Percentiles rank a stretch among this genome's conserved stretches.
phyloP scores from a whole-genome alignment of 2,113 vertebrate species.

The Isurus oxyrinchus region DNA sequence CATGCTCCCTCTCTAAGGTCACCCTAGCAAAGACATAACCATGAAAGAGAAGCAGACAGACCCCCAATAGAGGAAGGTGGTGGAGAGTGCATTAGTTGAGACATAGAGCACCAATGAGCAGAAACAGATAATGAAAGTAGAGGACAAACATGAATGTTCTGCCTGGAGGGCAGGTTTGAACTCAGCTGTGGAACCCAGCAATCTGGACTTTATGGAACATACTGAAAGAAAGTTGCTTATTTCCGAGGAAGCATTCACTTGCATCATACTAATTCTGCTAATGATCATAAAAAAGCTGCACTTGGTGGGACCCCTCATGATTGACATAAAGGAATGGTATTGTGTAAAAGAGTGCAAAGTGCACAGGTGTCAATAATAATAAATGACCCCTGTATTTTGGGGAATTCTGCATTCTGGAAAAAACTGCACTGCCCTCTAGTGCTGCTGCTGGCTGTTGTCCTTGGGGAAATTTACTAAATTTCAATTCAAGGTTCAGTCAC shows the following conservation, averaged over 20 bases:
- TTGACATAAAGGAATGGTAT: neutral
- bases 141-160: neutral
- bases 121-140: neutral
- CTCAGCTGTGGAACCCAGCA: neutral
- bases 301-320: neutral
- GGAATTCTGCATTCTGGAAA: neutral
- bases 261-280: neutral
- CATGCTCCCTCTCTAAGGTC: too few relatives aligned
- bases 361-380: too few relatives aligned
- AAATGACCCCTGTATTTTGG: too few relatives aligned
- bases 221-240: neutral
- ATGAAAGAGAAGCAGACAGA: too few relatives aligned
- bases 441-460: neutral
- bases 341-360: neutral
- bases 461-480: neutral
- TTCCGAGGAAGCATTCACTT: neutral
- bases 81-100: neutral
- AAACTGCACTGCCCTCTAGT: neutral
- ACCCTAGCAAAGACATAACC: too few relatives aligned
- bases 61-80: neutral
- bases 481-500: neutral
- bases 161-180: neutral
- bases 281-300: neutral
- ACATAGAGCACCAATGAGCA: neutral
- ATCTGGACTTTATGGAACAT: neutral